These are phyloP conservation scores for Mobula birostris DNA, from an alignment of 2,113 vertebrate species.

Conservation along the genomic window DNA sequence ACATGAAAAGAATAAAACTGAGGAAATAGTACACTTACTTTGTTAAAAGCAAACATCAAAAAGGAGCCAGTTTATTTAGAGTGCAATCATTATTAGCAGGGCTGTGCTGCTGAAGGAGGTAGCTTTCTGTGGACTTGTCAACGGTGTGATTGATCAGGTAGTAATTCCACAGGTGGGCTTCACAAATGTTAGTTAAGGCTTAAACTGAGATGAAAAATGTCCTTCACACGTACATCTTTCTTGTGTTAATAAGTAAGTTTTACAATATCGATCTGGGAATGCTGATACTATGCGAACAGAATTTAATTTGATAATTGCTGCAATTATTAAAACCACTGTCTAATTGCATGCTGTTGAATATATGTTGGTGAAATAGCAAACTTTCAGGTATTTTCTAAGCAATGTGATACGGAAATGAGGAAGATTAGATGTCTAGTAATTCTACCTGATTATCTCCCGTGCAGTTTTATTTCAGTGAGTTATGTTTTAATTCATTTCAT, in stretches of 20 bases:
- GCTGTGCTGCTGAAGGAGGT: not conserved
- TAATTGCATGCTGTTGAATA: not conserved
- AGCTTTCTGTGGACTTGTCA: not conserved
- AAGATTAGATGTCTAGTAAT: not conserved
- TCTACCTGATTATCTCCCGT: not conserved
- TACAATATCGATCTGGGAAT: not conserved
- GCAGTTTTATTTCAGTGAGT: not conserved
- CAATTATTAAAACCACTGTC: not conserved
- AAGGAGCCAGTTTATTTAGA: not conserved
- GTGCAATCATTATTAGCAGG: not conserved
- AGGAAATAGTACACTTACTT: not conserved
- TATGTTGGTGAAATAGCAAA: not conserved
- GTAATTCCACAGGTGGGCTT: not conserved
- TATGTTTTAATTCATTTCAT: not conserved
- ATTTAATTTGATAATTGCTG: not conserved
- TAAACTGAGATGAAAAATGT: not conserved
- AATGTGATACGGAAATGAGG: not conserved
- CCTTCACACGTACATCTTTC: not conserved
- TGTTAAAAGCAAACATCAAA: not conserved
- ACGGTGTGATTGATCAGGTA: not conserved
- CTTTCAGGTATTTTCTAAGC: not conserved
- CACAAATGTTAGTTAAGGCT: not conserved
- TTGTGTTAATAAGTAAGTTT: not conserved
- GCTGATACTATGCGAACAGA: not conserved
- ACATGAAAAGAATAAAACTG: not conserved